Evolutionary conservation across 2,113 vertebrate species (phyloP).

Genomic region (Ia io): DNA sequence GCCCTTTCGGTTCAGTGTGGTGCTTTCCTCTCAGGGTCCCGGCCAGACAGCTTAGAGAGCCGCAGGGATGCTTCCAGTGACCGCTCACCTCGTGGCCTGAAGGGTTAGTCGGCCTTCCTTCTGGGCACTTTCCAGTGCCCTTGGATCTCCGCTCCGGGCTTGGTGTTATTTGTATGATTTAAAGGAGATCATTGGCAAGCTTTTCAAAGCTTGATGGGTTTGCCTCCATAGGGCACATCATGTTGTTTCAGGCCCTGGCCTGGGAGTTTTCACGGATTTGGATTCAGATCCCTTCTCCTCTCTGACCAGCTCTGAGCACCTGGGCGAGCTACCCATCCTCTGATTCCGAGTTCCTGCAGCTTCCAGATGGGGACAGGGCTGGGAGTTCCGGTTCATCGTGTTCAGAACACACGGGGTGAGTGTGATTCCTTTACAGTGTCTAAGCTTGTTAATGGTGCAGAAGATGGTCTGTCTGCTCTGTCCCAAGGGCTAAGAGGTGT

Average conservation of each 20-base stretch:
- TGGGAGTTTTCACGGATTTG: neutral
- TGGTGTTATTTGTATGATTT: neutral
- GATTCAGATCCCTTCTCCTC: neutral
- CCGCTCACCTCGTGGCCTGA: conserved; percentile 56
- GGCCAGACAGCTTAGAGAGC: conserved; percentile 62
- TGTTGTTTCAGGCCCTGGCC: neutral
- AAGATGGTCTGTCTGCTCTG: too few species aligned
- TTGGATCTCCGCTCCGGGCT: neutral
- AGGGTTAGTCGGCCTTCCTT: neutral
- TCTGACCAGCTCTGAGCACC: neutral
- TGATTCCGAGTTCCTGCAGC: too few species aligned
- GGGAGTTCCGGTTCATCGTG: too few species aligned
- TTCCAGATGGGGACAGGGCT: too few species aligned
- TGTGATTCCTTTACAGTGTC: too few species aligned
- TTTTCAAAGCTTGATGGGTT: fast-evolving
- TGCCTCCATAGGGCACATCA: fast-evolving
- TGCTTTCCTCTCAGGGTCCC: neutral
- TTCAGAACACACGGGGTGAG: too few species aligned
- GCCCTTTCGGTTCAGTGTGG: neutral
- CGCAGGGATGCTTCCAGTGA: conserved; percentile 41
- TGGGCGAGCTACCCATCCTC: too few species aligned
- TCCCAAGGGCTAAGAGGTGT: too few species aligned
- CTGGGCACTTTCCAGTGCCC: fast-evolving
- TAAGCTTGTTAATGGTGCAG: too few species aligned
- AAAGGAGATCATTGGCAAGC: fast-evolving